These are phyloP conservation scores for Zingel zingel DNA, from an alignment of 2,113 vertebrate species.

Conservation along the genomic window DNA sequence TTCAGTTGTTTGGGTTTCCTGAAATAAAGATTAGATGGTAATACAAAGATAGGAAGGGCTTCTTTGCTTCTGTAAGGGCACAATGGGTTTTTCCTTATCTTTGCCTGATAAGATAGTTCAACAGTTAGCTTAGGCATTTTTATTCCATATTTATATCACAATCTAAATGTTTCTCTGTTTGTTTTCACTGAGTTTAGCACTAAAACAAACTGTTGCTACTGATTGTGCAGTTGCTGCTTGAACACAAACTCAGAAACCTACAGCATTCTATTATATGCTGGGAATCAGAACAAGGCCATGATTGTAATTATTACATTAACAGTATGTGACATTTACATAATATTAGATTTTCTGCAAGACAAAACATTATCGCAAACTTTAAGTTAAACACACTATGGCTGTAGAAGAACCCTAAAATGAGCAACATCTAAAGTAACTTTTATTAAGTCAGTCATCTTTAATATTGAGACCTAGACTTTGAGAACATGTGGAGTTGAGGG, in stretches of 20 bases:
- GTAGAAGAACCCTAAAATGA: background rate
- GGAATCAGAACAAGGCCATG: background rate
- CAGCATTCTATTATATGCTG: background rate
- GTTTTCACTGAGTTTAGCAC: background rate
- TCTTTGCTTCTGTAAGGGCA: background rate
- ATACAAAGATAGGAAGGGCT: background rate
- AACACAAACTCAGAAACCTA: background rate
- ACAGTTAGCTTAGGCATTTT: background rate
- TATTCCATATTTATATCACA: background rate
- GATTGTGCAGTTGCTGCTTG: background rate
- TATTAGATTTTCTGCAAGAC: background rate
- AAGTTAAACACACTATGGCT: background rate
- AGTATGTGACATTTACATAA: conserved; percentile 20
- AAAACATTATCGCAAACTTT: background rate
- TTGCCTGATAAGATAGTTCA: conserved; percentile 16
- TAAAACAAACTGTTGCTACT: background rate
- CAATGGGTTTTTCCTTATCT: conserved; percentile 6
- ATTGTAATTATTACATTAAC: background rate
- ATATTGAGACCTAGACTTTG: background rate
- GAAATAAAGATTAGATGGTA: conserved; percentile 22
- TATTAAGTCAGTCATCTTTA: too few relatives aligned
- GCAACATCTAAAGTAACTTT: background rate
- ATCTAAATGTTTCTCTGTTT: background rate
- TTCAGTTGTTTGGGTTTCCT: conserved; percentile 21
- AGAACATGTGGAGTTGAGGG: background rate